Percentiles rank a stretch among this genome's conserved stretches.
Conservation (phyloP, 2,113 vertebrate genomes). For the Cygnus buccinator region DNA sequence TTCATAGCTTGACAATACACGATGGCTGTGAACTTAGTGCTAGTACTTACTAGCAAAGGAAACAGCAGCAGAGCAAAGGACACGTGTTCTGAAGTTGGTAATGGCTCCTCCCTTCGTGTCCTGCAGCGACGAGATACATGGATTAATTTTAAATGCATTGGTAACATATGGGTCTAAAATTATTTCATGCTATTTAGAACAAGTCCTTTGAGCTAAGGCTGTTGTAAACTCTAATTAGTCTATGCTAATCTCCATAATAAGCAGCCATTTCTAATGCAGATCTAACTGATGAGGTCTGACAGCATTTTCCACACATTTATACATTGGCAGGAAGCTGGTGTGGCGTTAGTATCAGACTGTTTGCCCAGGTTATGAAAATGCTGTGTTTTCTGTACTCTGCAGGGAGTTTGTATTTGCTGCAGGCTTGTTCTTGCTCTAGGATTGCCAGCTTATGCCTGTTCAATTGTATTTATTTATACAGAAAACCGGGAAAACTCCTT, state of each 20-base stretch:
- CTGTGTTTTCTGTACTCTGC: neutral
- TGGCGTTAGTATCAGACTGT: neutral
- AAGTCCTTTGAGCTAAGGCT: slow-evolving; percentile 60
- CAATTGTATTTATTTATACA: slow-evolving; percentile 58
- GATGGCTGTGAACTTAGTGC: fast-evolving
- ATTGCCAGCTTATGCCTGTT: neutral
- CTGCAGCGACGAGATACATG: slow-evolving; percentile 19
- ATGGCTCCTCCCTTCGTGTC: neutral
- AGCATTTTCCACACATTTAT: slow-evolving; percentile 26
- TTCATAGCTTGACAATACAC: neutral
- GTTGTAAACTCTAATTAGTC: slow-evolving; percentile 65
- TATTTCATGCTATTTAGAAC: slow-evolving; percentile 59
- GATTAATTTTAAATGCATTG: slow-evolving; percentile 55
- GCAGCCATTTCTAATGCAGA: slow-evolving; percentile 60
- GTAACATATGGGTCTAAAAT: slow-evolving; percentile 52
- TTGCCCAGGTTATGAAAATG: neutral
- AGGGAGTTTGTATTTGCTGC: neutral
- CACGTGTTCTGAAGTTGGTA: neutral
- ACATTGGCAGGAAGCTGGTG: neutral
- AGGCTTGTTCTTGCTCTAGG: neutral
- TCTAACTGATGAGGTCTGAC: slow-evolving; percentile 54
- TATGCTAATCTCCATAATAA: slow-evolving; percentile 62
- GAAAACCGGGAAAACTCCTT: slow-evolving; percentile 96
- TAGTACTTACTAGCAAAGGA: fast-evolving
- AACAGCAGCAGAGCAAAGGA: neutral